Percentiles rank a stretch among this genome's conserved stretches.
Conservation (phyloP, 2,888 invertebrate genomes). For the Mycalesis mineus region DNA sequence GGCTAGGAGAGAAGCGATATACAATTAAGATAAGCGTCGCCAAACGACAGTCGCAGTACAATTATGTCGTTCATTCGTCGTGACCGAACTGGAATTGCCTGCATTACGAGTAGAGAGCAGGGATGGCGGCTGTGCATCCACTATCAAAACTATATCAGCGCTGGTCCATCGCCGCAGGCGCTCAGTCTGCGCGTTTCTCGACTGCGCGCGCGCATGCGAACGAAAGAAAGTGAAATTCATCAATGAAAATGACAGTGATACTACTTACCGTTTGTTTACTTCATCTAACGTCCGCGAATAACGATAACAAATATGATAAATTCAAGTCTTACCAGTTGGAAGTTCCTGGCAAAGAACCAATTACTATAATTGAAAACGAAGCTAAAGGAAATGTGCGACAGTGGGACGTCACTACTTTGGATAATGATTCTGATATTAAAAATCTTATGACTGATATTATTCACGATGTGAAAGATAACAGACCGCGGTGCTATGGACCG, state of each 20-base stretch:
- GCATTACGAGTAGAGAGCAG: constrained; percentile 61
- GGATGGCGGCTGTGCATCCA: constrained; percentile 65
- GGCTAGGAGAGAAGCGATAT: constrained; percentile 66
- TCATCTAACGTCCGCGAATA: constrained; percentile 46
- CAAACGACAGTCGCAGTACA: constrained; percentile 69
- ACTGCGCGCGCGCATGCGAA: constrained; percentile 58
- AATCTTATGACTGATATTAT: constrained; percentile 67
- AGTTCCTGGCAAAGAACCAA: constrained; percentile 77
- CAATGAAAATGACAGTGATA: constrained; percentile 67
- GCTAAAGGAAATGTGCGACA: constrained; percentile 37
- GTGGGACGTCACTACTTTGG: constrained; percentile 38
- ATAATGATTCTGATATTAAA: constrained; percentile 55
- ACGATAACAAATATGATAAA: constrained; percentile 48
- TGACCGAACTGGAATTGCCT: constrained; percentile 69
- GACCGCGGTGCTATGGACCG: constrained; percentile 67
- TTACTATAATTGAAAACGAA: constrained; percentile 77
- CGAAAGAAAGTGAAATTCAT: constrained; percentile 64
- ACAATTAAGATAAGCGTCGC: constrained; percentile 69
- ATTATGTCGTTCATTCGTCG: constrained; percentile 74
- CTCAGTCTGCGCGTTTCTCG: constrained; percentile 65
- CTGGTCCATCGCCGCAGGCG: constrained; percentile 47
- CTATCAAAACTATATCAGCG: constrained; percentile 74
- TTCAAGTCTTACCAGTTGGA: constrained; percentile 75
- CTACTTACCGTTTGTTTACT: constrained; percentile 52
- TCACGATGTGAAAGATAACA: constrained; percentile 54